Conservation (phyloP, 1,140 invertebrate species). For the Anoplolepis gracilipes region DNA sequence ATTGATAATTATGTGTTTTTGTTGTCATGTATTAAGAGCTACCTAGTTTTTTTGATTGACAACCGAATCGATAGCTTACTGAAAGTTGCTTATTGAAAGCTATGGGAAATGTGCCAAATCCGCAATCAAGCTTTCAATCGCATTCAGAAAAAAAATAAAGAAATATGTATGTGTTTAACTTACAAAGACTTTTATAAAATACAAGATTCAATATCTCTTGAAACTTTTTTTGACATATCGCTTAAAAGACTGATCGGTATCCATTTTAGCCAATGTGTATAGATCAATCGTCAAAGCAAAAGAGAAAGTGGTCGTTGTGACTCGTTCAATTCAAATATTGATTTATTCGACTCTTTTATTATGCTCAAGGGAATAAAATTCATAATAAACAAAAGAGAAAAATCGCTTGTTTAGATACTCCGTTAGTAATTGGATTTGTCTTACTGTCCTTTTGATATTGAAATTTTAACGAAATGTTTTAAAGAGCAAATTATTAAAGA, state of each 20-base stretch:
- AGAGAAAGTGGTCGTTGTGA: neutral
- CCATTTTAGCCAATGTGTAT: neutral
- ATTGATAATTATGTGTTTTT: neutral
- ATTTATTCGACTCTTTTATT: conserved; percentile 13
- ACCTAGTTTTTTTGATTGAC: neutral
- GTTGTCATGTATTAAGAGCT: neutral
- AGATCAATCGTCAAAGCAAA: neutral
- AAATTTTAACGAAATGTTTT: neutral
- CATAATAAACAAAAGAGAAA: neutral
- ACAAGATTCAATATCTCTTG: neutral
- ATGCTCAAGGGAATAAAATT: neutral
- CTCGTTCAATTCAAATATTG: conserved; percentile 5
- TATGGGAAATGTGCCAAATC: neutral
- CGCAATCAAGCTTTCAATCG: neutral
- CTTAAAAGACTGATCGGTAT: neutral
- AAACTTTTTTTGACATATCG: neutral
- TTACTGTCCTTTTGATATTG: neutral
- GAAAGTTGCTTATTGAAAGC: neutral
- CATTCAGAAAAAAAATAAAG: neutral
- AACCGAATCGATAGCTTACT: neutral
- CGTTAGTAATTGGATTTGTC: neutral
- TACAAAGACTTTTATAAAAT: neutral
- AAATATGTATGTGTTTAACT: neutral
- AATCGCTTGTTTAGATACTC: neutral
- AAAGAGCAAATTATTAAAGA: conserved; percentile 1